Evolutionary conservation across 1,140 invertebrate genomes (phyloP), one percentile per base, ranked within the genome.

Genomic region (Drosophila ambigua): DNA sequence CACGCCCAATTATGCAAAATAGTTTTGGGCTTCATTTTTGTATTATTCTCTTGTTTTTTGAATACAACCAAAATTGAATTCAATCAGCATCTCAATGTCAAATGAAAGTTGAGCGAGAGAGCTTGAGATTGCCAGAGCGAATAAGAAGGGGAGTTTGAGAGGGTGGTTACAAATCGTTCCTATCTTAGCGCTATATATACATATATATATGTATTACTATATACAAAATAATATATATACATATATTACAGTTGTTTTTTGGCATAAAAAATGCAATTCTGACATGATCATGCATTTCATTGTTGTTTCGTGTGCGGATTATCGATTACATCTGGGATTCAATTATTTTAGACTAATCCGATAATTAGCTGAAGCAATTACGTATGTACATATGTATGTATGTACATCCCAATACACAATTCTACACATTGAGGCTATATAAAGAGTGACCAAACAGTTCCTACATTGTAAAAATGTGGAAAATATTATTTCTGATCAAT

Each of bases 1-100:
- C 68, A 61, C 64, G 46, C 68, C 68, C 73, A 65, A 77, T 79
- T 72, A 83, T 84, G 62, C 66, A 68, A 79, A 76, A 59, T n/a
- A 58, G 20, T 45, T 48, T 49, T 60, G 57, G 52, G 57, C 55
- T 69, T 51, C 43, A 63, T 63, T 31, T 59, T 58, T 46, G 35
- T 39, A 39, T 39, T 39, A 39, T 39, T 39, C 35, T 39, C 35
- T 39, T 13, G 35, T 39, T 51, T 51, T 26, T 51, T 35, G 28
- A 11, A 16, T 39, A 8, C 16, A 35, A 16, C 11, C 20, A 9
- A 52, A 52, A 67, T 53, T 53, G 49, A 53, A 62, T 67, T 72
- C 41, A 69, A 71, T 69, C 51, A 74, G 54, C 31, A 31, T 48
- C 46, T 69, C 74, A 82, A 78, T 77, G 64, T 82, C 61, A 43